Conservation (phyloP, 2,797 vertebrate species). For the Falco novaeseelandiae region DNA sequence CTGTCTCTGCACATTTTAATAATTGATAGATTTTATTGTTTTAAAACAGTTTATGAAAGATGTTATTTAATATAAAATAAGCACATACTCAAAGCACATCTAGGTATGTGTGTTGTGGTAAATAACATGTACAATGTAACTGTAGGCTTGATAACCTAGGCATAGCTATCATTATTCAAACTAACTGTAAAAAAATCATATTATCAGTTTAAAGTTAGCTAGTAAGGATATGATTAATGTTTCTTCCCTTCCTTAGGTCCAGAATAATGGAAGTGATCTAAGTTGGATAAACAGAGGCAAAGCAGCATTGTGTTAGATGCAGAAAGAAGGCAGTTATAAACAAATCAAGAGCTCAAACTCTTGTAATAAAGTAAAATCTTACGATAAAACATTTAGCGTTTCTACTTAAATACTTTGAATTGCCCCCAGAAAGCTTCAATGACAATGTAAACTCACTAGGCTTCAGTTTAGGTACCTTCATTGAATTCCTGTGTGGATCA, state of each 20-base stretch:
- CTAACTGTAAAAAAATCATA: background rate
- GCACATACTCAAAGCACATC: background rate
- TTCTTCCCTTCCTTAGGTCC: constrained; percentile 34
- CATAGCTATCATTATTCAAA: background rate
- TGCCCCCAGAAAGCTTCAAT: background rate
- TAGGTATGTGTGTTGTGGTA: background rate
- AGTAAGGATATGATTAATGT: constrained; percentile 52
- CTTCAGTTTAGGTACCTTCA: background rate
- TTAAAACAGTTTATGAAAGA: background rate
- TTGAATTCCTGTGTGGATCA: background rate
- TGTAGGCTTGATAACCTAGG: background rate
- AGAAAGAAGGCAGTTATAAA: background rate
- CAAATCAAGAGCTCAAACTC: background rate
- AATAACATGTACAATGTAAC: background rate
- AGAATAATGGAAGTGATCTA: constrained; percentile 17
- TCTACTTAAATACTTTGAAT: background rate
- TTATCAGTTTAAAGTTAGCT: background rate
- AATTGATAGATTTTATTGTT: background rate
- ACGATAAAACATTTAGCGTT: background rate
- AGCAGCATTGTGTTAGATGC: background rate
- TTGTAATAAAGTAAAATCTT: background rate
- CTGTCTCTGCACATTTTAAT: background rate
- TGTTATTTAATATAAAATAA: background rate
- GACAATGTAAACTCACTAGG: background rate
- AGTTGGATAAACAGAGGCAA: constrained; percentile 7